Base-by-base conservation (phyloP, 2,113 vertebrate species). In the Hippocampus comes region DNA sequence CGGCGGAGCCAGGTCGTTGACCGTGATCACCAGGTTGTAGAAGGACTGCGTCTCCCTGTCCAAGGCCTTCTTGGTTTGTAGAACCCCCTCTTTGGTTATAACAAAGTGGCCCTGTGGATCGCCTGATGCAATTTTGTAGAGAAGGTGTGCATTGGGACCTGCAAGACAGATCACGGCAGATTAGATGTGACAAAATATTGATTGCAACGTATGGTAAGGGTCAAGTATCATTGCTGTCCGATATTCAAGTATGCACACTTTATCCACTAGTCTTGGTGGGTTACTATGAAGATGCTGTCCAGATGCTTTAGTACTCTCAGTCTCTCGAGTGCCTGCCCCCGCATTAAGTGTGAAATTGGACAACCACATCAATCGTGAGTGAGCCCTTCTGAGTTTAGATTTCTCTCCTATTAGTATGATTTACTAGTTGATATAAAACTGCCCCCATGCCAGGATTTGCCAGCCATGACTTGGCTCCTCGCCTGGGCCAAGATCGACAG, bases 1-100 rank as follows among this genome's bases (percentile, higher is more conserved):
- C 0, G 82, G 80, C 0, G 78, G 86, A 0, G 96, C 92, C 90
- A 95, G 88, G 84, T 99, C 97, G 0, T 98, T 94, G 14, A 93
- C 96, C 1, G 95, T 94, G 79, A 98, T 82, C 0, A 95, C 89
- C 0, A 99, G 92, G 89, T 95, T 98, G 88, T 98, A 99, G 91
- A 98, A 99, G 17, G 97, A 98, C 57, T 98, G 97, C 10, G 87
- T 93, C 66, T 99, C 97, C 38, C 97, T 86, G 70, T 99, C 97
- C 90, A 99, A 59, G n/a, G 84, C 64, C 71, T 91, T 92, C 66
- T 75, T 90, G 68, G 94, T 91, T 77, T 92, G 93, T 75, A 99
- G 90, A 27, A 90, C 86, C 0, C 97, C 97, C 0, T 80, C 68
- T 74, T 79, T 82, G 77, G 92, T 88, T 1, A 99, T 92, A 23